Conservation (phyloP, 2,797 vertebrate genomes). For the Atherinosoma microstoma region DNA sequence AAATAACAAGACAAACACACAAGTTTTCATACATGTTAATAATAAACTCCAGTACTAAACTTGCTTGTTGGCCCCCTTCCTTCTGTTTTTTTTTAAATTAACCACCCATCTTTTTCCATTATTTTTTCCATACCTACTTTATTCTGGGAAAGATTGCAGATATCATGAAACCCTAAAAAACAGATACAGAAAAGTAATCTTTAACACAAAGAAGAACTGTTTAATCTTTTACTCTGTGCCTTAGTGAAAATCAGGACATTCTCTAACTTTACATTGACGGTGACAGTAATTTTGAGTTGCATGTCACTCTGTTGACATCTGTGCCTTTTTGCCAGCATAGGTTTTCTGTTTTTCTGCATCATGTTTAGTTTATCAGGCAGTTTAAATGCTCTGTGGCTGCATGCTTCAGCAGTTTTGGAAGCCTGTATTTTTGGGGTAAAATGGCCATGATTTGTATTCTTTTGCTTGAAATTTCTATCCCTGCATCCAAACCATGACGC, state of each 20-base stretch:
- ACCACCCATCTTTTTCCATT: not conserved
- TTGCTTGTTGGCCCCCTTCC: not conserved
- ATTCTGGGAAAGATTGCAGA: not conserved
- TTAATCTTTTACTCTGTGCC: too few species aligned
- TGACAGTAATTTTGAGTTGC: not conserved
- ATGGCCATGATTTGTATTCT: not conserved
- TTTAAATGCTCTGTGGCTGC: conserved; percentile 5
- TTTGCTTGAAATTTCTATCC: not conserved
- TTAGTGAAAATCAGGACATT: too few species aligned
- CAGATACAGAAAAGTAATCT: not conserved
- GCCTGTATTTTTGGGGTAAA: conserved; percentile 1
- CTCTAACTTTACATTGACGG: too few species aligned
- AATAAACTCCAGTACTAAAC: not conserved
- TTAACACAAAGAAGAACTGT: too few species aligned
- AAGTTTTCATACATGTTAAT: not conserved
- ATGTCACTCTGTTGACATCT: not conserved
- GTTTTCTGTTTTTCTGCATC: conserved; percentile 6
- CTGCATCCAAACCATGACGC: conserved; percentile 16
- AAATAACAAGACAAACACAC: not conserved
- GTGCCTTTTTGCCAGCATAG: not conserved
- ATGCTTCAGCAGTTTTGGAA: conserved; percentile 3
- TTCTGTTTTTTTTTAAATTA: not conserved
- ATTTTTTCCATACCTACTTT: not conserved
- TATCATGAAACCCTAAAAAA: not conserved
- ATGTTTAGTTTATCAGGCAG: not conserved